Evolutionary conservation across 1,140 invertebrate species (phyloP).

Genomic region (Triops longicaudatus): DNA sequence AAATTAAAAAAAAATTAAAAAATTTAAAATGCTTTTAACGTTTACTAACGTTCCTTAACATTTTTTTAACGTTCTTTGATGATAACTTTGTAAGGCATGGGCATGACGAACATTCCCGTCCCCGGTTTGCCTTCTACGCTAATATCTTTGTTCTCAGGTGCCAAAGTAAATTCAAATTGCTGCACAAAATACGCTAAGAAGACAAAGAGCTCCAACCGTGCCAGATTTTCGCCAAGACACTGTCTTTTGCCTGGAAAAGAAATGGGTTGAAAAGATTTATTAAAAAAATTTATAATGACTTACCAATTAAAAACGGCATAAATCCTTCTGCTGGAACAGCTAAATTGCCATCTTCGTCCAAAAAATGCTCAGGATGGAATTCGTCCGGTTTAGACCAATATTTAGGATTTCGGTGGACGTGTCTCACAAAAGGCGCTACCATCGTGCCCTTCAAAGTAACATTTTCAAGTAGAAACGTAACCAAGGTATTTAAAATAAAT

Average conservation of each 20-base stretch:
- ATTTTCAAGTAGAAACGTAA: too few species aligned
- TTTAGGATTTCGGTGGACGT: neutral
- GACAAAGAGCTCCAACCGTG: neutral
- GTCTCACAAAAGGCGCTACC: neutral
- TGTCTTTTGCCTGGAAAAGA: neutral
- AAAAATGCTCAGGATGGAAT: slow-evolving; percentile 22
- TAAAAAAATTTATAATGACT: neutral
- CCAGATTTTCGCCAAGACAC: neutral
- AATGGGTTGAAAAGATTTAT: neutral
- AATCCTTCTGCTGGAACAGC: neutral
- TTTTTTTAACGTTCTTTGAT: neutral
- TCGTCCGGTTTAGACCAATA: slow-evolving; percentile 18
- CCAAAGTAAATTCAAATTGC: neutral
- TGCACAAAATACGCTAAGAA: neutral
- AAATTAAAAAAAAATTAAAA: too few species aligned
- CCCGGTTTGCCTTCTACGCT: neutral
- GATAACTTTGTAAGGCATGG: neutral
- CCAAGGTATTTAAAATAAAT: neutral
- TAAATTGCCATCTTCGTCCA: neutral
- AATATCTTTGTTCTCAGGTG: neutral
- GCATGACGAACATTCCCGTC: neutral
- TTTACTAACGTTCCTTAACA: too few species aligned
- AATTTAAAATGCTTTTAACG: too few species aligned
- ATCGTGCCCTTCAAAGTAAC: neutral
- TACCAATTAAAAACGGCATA: slow-evolving; percentile 3